These are phyloP conservation scores for Ellobium chinense DNA, from an alignment of 2,888 invertebrate species.

Conservation along the genomic window DNA sequence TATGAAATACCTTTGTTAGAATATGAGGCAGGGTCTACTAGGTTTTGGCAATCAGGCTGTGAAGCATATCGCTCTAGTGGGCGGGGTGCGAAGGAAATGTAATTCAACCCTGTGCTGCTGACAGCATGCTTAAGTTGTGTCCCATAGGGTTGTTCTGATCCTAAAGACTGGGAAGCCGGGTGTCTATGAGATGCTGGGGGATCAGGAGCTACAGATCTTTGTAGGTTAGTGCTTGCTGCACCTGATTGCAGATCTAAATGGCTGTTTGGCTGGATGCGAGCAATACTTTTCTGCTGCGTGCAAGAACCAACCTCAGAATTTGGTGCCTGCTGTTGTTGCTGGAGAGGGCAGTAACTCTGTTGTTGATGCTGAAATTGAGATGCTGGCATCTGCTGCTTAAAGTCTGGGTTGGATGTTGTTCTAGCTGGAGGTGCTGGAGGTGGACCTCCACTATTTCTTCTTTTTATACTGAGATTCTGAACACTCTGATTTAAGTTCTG, in stretches of 20 bases:
- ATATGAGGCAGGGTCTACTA: conserved; percentile 37
- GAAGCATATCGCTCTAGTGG: conserved; percentile 54
- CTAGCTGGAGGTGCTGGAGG: conserved; percentile 40
- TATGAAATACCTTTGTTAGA: conserved; percentile 13
- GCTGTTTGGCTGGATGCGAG: conserved; percentile 15
- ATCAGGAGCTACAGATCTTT: neutral
- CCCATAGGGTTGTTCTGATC: neutral
- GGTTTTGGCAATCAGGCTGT: conserved; percentile 56
- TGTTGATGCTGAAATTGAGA: conserved; percentile 14
- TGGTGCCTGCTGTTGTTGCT: neutral
- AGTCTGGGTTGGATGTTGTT: conserved; percentile 35
- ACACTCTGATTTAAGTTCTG: conserved; percentile 15
- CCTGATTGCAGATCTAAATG: conserved; percentile 1
- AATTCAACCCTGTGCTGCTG: conserved; percentile 37
- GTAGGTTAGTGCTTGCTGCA: neutral
- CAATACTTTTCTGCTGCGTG: conserved; percentile 10
- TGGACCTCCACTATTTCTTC: conserved; percentile 25
- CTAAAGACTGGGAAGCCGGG: neutral
- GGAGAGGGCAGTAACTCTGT: neutral
- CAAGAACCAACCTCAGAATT: conserved; percentile 41
- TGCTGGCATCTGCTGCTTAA: conserved; percentile 16
- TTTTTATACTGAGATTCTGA: conserved; percentile 2
- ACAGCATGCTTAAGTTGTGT: conserved; percentile 40
- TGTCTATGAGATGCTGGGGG: neutral
- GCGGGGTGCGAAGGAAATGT: conserved; percentile 14